Evolutionary conservation across 2,888 invertebrate species (phyloP).

Genomic region (Acleris literana): DNA sequence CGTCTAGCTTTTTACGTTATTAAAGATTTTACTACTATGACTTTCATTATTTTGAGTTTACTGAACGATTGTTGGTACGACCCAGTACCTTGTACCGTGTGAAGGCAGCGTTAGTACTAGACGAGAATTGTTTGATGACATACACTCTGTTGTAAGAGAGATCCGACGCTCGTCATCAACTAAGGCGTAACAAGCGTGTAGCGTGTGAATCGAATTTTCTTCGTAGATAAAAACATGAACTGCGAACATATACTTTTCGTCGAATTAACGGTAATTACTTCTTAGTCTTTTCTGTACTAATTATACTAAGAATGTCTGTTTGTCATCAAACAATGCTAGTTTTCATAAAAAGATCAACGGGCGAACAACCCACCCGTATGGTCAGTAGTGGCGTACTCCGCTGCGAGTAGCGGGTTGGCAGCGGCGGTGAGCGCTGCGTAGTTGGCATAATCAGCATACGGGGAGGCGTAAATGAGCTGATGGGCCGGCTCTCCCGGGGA

Average conservation of each 20-base stretch:
- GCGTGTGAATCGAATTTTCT: no score
- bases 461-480: constrained; percentile 93
- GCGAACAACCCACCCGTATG: constrained; percentile 95
- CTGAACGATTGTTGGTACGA: constrained; percentile 52
- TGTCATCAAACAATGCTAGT: constrained; percentile 26
- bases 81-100: constrained; percentile 63
- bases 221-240: no score
- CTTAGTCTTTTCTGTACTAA: no score
- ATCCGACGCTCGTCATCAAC: neutral
- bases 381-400: constrained; percentile 92
- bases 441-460: constrained; percentile 94
- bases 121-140: constrained; percentile 59
- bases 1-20: constrained; percentile 27
- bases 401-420: constrained; percentile 91
- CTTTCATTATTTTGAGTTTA: constrained; percentile 56
- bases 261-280: no score
- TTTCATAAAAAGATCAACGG: constrained; percentile 64
- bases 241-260: no score
- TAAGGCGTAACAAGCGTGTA: neutral
- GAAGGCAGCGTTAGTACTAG: constrained; percentile 61
- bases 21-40: constrained; percentile 44
- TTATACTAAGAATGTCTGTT: neutral
- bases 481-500: constrained; percentile 87
- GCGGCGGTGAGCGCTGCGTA: constrained; percentile 92
- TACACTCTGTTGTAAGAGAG: constrained; percentile 16